Conservation (phyloP, 2,797 vertebrate genomes). For the Chlorospingus flavigularis region DNA sequence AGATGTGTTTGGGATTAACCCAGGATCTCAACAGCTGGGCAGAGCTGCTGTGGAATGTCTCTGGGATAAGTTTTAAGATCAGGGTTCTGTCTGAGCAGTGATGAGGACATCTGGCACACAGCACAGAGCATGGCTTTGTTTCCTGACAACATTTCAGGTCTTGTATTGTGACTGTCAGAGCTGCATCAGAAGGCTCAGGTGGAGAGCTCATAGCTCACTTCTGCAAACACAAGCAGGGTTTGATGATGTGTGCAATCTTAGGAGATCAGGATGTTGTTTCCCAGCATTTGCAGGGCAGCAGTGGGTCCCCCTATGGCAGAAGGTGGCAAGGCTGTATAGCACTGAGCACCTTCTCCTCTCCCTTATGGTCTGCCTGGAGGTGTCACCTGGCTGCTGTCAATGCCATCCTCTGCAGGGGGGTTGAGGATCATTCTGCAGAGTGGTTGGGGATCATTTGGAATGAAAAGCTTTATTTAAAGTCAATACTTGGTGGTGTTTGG, state of each 20-base stretch:
- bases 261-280: background rate
- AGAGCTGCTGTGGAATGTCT: background rate
- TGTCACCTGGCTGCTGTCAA: background rate
- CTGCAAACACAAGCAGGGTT: background rate
- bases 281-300: background rate
- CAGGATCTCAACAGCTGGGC: background rate
- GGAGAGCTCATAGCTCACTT: background rate
- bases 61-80: background rate
- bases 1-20: background rate
- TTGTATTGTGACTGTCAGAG: background rate
- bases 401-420: accelerated
- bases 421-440: accelerated
- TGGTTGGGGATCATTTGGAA: accelerated
- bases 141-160: background rate
- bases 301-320: background rate
- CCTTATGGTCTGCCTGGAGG: background rate
- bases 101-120: background rate
- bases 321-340: background rate
- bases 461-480: background rate
- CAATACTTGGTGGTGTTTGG: background rate
- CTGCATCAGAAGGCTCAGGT: background rate
- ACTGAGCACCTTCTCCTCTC: accelerated
- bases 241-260: background rate
- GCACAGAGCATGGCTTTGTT: background rate
- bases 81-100: background rate